Conservation (phyloP, 2,888 invertebrate species). For the Drosophila trichaetosa region DNA sequence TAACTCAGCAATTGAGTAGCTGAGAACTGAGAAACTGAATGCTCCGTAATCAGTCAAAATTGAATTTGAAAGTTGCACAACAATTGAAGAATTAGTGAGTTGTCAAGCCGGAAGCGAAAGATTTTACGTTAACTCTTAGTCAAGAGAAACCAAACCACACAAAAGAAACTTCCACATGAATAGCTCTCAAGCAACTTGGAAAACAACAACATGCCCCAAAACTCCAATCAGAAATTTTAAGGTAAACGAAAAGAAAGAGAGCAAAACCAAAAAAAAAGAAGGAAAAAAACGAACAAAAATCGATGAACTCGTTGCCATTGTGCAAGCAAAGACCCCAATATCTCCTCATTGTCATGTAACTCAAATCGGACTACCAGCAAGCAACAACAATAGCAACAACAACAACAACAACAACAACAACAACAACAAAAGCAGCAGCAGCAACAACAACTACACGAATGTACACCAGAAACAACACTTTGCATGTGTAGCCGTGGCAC, state of each 20-base stretch:
- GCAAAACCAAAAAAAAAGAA: conserved; percentile 8
- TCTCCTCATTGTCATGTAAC: conserved; percentile 72
- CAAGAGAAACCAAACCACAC: conserved; percentile 29
- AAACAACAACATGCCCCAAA: conserved; percentile 17
- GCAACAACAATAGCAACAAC: conserved; percentile 41
- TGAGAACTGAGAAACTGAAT: conserved; percentile 10
- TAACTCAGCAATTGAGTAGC: conserved; percentile 6
- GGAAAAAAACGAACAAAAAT: conserved; percentile 12
- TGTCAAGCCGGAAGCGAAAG: conserved; percentile 56
- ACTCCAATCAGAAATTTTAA: conserved; percentile 46
- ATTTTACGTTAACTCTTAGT: conserved; percentile 31
- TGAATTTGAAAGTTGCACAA: conserved; percentile 51
- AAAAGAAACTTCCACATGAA: conserved; percentile 33
- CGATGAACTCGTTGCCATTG: conserved; percentile 70
- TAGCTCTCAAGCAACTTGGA: conserved; percentile 12
- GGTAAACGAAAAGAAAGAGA: conserved; percentile 28
- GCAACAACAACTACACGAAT: conserved; percentile 33
- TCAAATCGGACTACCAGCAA: conserved; percentile 56
- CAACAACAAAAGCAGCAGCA: conserved; percentile 27
- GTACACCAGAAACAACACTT: conserved; percentile 73
- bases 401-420: conserved; percentile 37
- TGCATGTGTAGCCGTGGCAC: conserved; percentile 65
- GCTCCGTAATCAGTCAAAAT: conserved; percentile 21
- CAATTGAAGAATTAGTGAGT: conserved; percentile 58
- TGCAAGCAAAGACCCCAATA: conserved; percentile 60